Conservation (phyloP, 2,797 vertebrate species). For the Malurus splendens region DNA sequence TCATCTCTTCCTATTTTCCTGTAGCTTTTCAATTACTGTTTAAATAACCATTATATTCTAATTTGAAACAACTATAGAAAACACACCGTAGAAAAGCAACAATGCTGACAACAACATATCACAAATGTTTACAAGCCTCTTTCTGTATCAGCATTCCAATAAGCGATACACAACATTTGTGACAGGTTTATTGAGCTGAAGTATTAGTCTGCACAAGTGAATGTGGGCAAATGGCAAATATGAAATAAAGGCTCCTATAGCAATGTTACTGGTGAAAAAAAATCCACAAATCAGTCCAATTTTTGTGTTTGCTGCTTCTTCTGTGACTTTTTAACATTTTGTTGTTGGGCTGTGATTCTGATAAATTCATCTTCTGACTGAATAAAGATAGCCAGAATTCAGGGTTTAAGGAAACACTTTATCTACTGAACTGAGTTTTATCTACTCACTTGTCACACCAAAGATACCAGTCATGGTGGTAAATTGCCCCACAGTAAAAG, state of each 20-base stretch:
- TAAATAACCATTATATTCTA: background rate
- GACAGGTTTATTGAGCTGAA: background rate
- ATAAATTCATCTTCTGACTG: background rate
- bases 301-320: background rate
- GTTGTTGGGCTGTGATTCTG: background rate
- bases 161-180: background rate
- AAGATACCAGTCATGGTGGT: background rate
- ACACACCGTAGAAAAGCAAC: background rate
- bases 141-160: background rate
- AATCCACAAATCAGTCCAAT: background rate
- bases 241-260: background rate
- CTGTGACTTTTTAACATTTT: background rate
- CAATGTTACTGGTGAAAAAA: background rate
- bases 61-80: background rate
- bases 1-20: background rate
- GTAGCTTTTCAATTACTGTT: background rate
- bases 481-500: background rate
- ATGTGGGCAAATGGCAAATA: background rate
- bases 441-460: background rate
- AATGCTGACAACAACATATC: background rate
- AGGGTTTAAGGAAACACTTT: background rate
- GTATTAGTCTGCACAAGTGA: background rate
- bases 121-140: background rate
- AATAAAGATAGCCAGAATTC: background rate
- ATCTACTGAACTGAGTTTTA: background rate